Percentiles rank a stretch among this genome's conserved stretches.
Evolutionary conservation across 2,113 vertebrate genomes (phyloP).

Genomic region (Bujurquina vittata): DNA sequence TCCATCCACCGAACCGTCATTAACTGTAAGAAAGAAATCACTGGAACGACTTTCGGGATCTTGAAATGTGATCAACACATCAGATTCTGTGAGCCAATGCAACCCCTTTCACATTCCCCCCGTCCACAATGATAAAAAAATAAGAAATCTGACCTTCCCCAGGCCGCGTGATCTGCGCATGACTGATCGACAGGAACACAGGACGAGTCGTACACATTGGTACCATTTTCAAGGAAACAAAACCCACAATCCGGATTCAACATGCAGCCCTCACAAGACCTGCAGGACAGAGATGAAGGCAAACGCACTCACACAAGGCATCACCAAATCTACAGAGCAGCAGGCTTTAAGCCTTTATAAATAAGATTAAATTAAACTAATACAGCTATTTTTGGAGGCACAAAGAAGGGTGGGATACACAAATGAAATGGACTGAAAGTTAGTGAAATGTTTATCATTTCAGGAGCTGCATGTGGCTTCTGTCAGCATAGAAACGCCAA

Average conservation of each 20-base stretch:
- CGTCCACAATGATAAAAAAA: background rate
- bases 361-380: background rate
- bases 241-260: slow-evolving; percentile 93
- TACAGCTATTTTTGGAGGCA: background rate
- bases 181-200: slow-evolving; percentile 84
- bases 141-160: slow-evolving; percentile 86
- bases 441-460: too few species aligned
- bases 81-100: background rate
- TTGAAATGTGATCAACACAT: background rate
- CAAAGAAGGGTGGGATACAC: background rate
- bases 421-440: too few species aligned
- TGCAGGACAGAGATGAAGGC: slow-evolving; percentile 51
- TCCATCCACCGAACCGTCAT: background rate
- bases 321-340: background rate
- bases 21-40: background rate
- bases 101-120: too few species aligned
- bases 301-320: background rate
- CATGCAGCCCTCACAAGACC: slow-evolving; percentile 93
- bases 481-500: too few species aligned
- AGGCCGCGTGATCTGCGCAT: slow-evolving; percentile 85
- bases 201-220: slow-evolving; percentile 83
- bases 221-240: slow-evolving; percentile 89
- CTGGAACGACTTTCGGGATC: background rate
- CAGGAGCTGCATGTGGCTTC: too few species aligned
- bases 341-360: background rate